Evolutionary conservation across 2,888 invertebrate species (phyloP), one percentile per base, ranked within the genome.

Genomic region (Exephanes ischioxanthus): DNA sequence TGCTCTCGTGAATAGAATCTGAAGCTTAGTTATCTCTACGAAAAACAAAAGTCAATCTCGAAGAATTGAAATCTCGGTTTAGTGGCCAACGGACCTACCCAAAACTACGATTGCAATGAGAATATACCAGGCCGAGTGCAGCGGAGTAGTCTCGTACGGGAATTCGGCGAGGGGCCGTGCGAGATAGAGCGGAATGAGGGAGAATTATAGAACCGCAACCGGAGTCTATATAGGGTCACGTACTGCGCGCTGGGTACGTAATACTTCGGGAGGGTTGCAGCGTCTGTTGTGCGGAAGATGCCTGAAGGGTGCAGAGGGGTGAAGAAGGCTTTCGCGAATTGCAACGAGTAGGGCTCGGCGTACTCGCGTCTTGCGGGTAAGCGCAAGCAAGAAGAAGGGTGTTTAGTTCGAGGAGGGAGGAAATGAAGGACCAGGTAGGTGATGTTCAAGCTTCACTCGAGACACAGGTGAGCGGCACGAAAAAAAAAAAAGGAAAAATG

Each of bases 121-220:
- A 19, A 14, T 77, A 26, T 53, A 33, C 37, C 33, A 37, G 7
- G 51, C 33, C 3, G 37, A 26, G 19, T 41, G 30, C 11, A 53
- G 61, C 26, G 19, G 22, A 58, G 11, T 0, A 11, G 66, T 11
- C 48, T 6, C n/a, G 67, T 58, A 51, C 16, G 45, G 63, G 53
- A 79, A 26, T 68, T 83, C 73, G 9, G 19, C 61, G 30, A 41
- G 63, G 33, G 66, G 30, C 14, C 16, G 45, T 33, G 61, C 30
- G 37, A 9, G 61, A 61, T 61, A 73, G 61, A 73, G 41, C 26
- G n/a, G 33, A 6, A 30, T 16, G 30, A 63, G 4, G 16, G 58
- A 80, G 71, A 84, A 66, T 80, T 71, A 80, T 76, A 80, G 68
- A 53, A 76, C 84, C 45, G 80, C 84, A 80, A 79, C 45, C 58